Percentiles rank a stretch among this genome's conserved stretches.
Evolutionary conservation across 2,888 invertebrate genomes (phyloP).

Genomic region (Cephus pygmeus): DNA sequence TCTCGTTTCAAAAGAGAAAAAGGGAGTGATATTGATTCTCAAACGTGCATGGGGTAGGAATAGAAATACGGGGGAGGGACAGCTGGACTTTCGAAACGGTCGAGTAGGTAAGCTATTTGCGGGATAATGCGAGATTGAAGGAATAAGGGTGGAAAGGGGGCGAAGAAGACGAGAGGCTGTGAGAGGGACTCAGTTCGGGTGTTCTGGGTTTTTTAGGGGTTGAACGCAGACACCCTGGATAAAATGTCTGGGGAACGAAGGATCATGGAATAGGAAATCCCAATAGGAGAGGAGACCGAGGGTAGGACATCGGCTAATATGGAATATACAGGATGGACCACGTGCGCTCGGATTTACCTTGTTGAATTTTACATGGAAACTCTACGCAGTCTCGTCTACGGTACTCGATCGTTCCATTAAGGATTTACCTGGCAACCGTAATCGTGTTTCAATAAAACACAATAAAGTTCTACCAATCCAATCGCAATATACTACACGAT

Average conservation of each 20-base stretch:
- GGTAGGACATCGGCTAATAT: constrained; percentile 14
- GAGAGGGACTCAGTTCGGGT: constrained; percentile 4
- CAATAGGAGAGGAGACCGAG: background rate
- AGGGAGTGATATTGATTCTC: constrained; percentile 15
- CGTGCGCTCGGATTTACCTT: constrained; percentile 45
- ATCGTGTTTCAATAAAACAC: constrained; percentile 13
- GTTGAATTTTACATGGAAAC: constrained; percentile 47
- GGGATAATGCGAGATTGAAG: constrained; percentile 55
- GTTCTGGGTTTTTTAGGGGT: background rate
- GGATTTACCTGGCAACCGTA: constrained; percentile 21
- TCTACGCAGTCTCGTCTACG: constrained; percentile 24
- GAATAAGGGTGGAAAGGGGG: constrained; percentile 43
- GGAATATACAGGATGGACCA: constrained; percentile 31
- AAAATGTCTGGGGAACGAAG: background rate
- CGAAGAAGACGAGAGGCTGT: constrained; percentile 28
- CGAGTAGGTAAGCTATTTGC: constrained; percentile 52
- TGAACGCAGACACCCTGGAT: background rate
- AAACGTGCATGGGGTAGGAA: constrained; percentile 24
- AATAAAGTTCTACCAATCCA: background rate
- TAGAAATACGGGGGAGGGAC: constrained; percentile 28
- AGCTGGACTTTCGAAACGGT: constrained; percentile 46
- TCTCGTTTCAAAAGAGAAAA: constrained; percentile 2
- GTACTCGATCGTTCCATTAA: constrained; percentile 14
- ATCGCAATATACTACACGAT: background rate
- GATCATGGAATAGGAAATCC: background rate